Base-by-base conservation (phyloP, 2,113 vertebrate genomes). In the Pyxicephalus adspersus region DNA sequence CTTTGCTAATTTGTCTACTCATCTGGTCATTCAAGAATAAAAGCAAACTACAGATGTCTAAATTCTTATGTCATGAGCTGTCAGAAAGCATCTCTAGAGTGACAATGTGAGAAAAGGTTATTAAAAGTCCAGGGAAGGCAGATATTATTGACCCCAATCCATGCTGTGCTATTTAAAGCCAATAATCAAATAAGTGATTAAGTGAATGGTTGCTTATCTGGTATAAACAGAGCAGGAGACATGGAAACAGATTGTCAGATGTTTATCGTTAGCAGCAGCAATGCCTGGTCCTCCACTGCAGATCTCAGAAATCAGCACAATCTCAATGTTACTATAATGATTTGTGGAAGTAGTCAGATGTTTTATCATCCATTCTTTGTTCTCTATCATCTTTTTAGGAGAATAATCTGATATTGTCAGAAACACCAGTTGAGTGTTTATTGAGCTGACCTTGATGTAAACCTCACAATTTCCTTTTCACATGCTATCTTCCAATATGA, bases 101-200 rank as follows among this genome's bases (percentile, higher is more conserved):
- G 4, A 19, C 28, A 60, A 34, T 60, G 29, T 34, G 57, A 60
- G 9, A 18, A 55, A 79, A 68, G 54, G 77, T 50, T 34, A 72
- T 80, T 72, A 63, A 61, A 64, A 55, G 52, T 55, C 18, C 66
- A 5, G 55, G 52, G 77, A 45, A 18, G 65, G 26, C 20, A 61
- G 26, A 20, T 58, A 80, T 50, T 72, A 72, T 80, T 72, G 68
- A 71, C 78, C 66, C 38, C 25, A 22, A 50, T 80, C 67, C 54
- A 34, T n/a, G 38, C 58, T 31, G 45, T 29, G 57, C 58, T 19
- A 63, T 80, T 80, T 72, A 71, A 80, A 72, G 67, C 57, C 64
- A 80, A 80, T 80, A 80, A 72, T 80, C 25, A 80, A 64, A 72
- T 54, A 18, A 64, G 8, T 64, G 67, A 72, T 80, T 72, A 80